Evolutionary conservation across 1,140 invertebrate genomes (phyloP), one percentile per base, ranked within the genome.

Genomic region (Leptoteleia sp.): DNA sequence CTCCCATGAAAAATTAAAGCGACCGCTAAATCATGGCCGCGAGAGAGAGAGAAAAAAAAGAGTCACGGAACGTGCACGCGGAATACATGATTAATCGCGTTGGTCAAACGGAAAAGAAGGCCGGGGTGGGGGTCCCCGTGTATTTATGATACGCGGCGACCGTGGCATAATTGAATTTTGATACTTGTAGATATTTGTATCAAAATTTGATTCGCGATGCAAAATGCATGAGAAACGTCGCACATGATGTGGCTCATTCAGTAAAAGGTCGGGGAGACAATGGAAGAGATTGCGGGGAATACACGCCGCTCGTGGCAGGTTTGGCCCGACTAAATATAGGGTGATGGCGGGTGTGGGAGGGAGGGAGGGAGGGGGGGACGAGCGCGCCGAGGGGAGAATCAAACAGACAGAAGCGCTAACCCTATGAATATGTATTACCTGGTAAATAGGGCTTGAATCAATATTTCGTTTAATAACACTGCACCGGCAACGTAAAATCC

Each of bases 401-500:
- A 81, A 76, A 81, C 75, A 81, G 65, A 78, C 71, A 64, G 71
- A 81, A 76, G 76, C 72, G 81, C 81, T 78, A 83, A 84, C 81
- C 81, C 83, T 82, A 89, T 89, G 88, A 89, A 88, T 89, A 89
- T 89, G 88, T 86, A 89, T 89, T 87, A 88, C 83, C 88, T 79
- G 79, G 87, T 88, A 89, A 89, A 88, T 87, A 89, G 86, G 86
- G 85, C 83, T 88, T 87, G 85, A 89, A 89, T 89, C 88, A 89
- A 89, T 89, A 89, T 89, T 89, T 88, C 87, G 85, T 89, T 89
- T 89, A 89, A 89, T 89, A 89, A 89, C 83, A 85, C 83, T 76
- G 81, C 79, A 76, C 68, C 55, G 17, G 40, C 13, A 64, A 67
- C 65, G 55, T 61, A 73, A 79, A 72, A 73, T 55, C 62, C 43